Conservation (phyloP, 1,140 invertebrate genomes). For the Pygmarrhopalites habei region DNA sequence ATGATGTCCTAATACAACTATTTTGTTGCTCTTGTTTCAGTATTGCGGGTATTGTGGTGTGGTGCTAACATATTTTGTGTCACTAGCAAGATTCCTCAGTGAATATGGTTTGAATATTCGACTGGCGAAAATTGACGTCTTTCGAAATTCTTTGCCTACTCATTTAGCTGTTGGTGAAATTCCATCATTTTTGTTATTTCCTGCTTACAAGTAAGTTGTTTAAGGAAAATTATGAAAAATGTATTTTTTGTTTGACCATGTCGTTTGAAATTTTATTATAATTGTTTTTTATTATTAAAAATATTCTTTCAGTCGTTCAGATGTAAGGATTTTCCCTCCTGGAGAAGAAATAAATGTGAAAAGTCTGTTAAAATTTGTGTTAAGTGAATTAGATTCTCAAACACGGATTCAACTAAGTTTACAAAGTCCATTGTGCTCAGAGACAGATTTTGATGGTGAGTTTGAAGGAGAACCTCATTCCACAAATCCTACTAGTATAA, state of each 20-base stretch:
- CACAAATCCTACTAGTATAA: neutral
- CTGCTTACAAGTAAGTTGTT: slow-evolving; percentile 15
- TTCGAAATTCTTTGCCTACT: slow-evolving; percentile 28
- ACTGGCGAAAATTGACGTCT: slow-evolving; percentile 32
- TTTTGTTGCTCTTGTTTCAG: no score
- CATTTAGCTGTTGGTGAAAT: slow-evolving; percentile 23
- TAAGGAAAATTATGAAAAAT: neutral
- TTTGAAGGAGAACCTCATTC: neutral
- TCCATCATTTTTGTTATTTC: slow-evolving; percentile 35
- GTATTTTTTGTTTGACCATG: no score
- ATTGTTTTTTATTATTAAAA: neutral
- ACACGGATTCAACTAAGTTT: slow-evolving; percentile 26
- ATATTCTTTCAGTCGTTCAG: slow-evolving; percentile 25
- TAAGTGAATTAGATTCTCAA: slow-evolving; percentile 31
- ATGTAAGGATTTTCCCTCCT: slow-evolving; percentile 22
- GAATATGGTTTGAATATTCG: slow-evolving; percentile 22
- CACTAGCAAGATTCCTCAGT: slow-evolving; percentile 25
- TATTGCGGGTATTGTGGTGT: slow-evolving; percentile 37
- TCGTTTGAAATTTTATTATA: no score
- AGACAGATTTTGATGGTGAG: neutral
- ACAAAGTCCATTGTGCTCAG: slow-evolving; percentile 21
- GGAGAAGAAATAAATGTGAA: slow-evolving; percentile 26
- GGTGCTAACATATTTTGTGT: slow-evolving; percentile 28
- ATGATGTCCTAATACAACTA: no score
- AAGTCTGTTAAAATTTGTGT: slow-evolving; percentile 30